Conservation (phyloP, 2,888 invertebrate species). For the Spilosoma lubricipeda region DNA sequence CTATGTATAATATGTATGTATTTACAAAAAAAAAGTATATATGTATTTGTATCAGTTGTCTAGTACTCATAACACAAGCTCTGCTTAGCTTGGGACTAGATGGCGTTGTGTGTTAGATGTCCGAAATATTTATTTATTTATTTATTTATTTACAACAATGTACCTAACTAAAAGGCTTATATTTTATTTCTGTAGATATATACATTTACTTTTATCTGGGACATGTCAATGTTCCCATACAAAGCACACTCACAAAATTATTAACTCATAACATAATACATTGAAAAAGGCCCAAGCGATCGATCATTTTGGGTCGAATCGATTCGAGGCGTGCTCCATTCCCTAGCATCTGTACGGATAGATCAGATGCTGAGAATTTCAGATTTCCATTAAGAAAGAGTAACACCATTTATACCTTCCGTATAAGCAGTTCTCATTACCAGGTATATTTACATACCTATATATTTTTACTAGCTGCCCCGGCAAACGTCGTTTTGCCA, state of each 20-base stretch:
- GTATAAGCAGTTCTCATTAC: not conserved
- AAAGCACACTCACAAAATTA: constrained; percentile 29
- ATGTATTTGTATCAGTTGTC: too few species aligned
- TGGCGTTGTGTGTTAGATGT: too few species aligned
- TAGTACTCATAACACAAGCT: too few species aligned
- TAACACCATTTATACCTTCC: not conserved
- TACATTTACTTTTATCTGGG: constrained; percentile 7
- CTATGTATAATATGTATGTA: too few species aligned
- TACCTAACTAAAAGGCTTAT: not conserved
- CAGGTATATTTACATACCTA: not conserved
- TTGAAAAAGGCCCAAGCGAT: constrained; percentile 49
- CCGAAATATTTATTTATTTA: too few species aligned
- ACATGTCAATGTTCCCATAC: constrained; percentile 24
- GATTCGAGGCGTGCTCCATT: constrained; percentile 63
- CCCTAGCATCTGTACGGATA: constrained; percentile 2
- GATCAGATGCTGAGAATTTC: not conserved
- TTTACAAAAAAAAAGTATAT: too few species aligned
- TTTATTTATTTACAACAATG: not conserved
- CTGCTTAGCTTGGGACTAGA: too few species aligned
- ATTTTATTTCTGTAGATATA: not conserved
- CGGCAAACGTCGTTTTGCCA: too few species aligned
- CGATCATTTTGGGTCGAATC: constrained; percentile 71
- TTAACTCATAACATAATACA: constrained; percentile 38
- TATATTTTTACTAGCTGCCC: too few species aligned
- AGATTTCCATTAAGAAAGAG: not conserved